Conservation (phyloP, 2,888 invertebrate genomes). For the Drosophila vallismaia region DNA sequence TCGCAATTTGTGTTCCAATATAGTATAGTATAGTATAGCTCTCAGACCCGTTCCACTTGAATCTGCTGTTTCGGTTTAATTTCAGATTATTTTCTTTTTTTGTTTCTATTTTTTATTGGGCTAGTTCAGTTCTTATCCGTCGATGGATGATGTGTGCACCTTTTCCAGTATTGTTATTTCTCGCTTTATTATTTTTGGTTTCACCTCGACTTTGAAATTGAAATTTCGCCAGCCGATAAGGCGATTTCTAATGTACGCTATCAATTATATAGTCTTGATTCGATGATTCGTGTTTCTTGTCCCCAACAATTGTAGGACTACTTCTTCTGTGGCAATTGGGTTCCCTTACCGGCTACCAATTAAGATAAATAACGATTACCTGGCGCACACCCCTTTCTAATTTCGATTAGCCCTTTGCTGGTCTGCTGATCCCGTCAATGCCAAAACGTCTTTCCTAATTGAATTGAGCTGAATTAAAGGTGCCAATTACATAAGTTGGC, state of each 20-base stretch:
- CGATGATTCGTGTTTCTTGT: neutral
- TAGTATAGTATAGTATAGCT: constrained; percentile 33
- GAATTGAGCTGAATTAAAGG: constrained; percentile 26
- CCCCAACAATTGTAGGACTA: neutral
- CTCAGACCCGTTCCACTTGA: constrained; percentile 43
- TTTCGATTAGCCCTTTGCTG: constrained; percentile 28
- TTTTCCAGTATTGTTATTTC: constrained; percentile 11
- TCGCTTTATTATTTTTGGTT: constrained; percentile 21
- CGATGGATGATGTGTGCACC: constrained; percentile 1
- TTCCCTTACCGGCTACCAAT: neutral
- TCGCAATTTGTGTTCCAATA: constrained; percentile 38
- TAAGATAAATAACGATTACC: constrained; percentile 1
- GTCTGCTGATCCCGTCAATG: constrained; percentile 26
- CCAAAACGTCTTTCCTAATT: constrained; percentile 40
- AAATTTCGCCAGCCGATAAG: constrained; percentile 56
- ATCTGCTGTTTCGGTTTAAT: constrained; percentile 24
- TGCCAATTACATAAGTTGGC: constrained; percentile 45
- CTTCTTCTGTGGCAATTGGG: neutral
- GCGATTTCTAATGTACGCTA: constrained; percentile 16
- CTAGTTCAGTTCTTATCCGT: constrained; percentile 3
- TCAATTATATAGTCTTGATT: constrained; percentile 3
- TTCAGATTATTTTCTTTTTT: constrained; percentile 24
- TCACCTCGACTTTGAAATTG: constrained; percentile 69
- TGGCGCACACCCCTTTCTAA: constrained; percentile 5
- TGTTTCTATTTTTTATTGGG: constrained; percentile 18